Evolutionary conservation across 1,140 invertebrate genomes (phyloP), one percentile per base, ranked within the genome.

Genomic region (Cepaea nemoralis): DNA sequence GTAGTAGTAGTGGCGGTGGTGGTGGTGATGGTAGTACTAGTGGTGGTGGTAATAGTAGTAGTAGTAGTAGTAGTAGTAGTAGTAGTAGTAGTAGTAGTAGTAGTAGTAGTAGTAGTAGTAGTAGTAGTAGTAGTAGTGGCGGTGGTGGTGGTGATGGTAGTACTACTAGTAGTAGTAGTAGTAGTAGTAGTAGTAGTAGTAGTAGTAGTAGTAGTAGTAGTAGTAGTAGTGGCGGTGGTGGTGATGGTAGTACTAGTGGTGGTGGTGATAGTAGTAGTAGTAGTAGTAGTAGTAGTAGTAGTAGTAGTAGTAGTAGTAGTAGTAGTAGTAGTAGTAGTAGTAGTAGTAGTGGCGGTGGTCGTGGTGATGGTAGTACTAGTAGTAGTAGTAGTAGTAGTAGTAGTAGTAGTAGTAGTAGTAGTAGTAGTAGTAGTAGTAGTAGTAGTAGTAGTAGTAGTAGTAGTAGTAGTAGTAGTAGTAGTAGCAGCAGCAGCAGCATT

Each of bases 41-140:
- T 66, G n/a, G 63, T 66, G n/a, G 63, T 33, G n/a, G 63, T 66
- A 10, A n/a, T 66, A 66, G 63, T 66, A 66, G 63, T 66, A 66
- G 63, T 66, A 66, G 63, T 66, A 66, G 63, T 66, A 66, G 63
- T 66, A 66, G 63, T 66, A 66, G 63, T 66, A 66, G 63, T 66
- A 66, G 63, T 66, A 66, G 63, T 66, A 66, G 63, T 66, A 66
- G 63, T 66, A 66, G 63, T 66, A 66, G 63, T 66, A 66, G 63
- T 66, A 66, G 63, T 66, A 66, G 63, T 66, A 66, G 63, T 66
- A 66, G 63, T 66, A 66, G 63, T 66, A 66, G 63, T 66, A 66
- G 63, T 27, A 66, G 63, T 66, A 66, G 63, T 33, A 66, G 63
- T 66, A 66, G 63, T 66, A 66, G 63, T 66, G n/a, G 63, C 10